Conservation (phyloP, 2,113 vertebrate species). For the Orycteropus afer region DNA sequence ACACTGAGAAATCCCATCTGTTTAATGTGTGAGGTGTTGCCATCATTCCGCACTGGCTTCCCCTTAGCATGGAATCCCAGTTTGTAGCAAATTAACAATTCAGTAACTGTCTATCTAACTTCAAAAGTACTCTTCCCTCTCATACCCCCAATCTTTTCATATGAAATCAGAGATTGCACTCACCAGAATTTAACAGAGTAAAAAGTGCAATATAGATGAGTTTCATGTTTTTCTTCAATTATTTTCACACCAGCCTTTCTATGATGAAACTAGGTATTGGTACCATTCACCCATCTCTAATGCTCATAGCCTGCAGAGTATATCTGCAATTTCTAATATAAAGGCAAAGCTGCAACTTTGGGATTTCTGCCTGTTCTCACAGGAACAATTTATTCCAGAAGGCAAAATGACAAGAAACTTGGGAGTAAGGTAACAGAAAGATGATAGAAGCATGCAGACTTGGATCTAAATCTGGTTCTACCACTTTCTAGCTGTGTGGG, state of each 20-base stretch:
- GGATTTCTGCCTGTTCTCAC: not conserved
- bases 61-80: not conserved
- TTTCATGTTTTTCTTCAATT: not conserved
- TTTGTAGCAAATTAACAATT: constrained; percentile 3
- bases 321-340: not conserved
- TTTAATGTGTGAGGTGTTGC: not conserved
- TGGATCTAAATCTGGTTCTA: not conserved
- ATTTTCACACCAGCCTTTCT: not conserved
- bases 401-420: not conserved
- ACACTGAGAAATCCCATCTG: not conserved
- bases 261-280: not conserved
- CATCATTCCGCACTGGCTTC: not conserved
- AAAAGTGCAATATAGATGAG: not conserved
- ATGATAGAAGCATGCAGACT: not conserved
- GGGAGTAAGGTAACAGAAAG: not conserved
- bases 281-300: not conserved
- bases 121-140: not conserved
- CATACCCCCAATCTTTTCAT: not conserved
- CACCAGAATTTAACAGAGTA: not conserved
- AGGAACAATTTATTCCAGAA: not conserved
- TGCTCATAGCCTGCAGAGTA: not conserved
- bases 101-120: not conserved
- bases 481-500: not conserved
- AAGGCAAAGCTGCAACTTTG: not conserved
- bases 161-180: not conserved